Evolutionary conservation across 2,113 vertebrate species (phyloP).

Genomic region (Microtus ochrogaster): DNA sequence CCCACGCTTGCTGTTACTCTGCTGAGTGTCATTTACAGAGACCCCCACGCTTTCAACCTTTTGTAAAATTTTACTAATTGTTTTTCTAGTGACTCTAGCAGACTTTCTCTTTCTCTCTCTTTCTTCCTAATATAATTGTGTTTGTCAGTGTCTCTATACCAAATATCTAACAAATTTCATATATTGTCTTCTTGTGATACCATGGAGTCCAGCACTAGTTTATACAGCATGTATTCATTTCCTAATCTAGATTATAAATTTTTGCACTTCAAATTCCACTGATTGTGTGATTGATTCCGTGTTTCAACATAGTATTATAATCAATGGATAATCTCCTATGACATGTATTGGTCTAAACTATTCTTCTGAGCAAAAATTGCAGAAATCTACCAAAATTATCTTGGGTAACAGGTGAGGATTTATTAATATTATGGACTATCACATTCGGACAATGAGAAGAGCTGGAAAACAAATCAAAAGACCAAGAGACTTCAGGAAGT

Average conservation of each 20-base stretch:
- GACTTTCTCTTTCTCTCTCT: not conserved
- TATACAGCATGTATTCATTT: not conserved
- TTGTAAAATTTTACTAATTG: constrained; percentile 3
- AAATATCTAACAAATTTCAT: not conserved
- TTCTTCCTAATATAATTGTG: not conserved
- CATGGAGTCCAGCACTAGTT: not conserved
- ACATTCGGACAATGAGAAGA: not conserved
- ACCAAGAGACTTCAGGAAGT: not conserved
- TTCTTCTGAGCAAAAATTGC: not conserved
- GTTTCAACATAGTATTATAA: not conserved
- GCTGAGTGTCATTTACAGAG: not conserved
- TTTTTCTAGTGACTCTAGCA: not conserved
- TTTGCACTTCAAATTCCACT: not conserved
- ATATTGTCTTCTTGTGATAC: not conserved
- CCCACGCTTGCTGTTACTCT: not conserved
- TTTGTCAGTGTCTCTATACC: not conserved
- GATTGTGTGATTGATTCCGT: not conserved
- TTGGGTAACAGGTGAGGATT: not conserved
- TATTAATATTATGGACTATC: not conserved
- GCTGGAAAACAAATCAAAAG: not conserved
- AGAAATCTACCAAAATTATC: constrained; percentile 45
- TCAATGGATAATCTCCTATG: not conserved
- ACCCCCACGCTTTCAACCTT: not conserved
- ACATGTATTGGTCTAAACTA: not conserved
- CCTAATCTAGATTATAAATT: not conserved